Percentiles rank a stretch among this genome's conserved stretches.
phyloP scores from a whole-genome alignment of 1,140 invertebrate genomes.

The Eupeodes corollae region DNA sequence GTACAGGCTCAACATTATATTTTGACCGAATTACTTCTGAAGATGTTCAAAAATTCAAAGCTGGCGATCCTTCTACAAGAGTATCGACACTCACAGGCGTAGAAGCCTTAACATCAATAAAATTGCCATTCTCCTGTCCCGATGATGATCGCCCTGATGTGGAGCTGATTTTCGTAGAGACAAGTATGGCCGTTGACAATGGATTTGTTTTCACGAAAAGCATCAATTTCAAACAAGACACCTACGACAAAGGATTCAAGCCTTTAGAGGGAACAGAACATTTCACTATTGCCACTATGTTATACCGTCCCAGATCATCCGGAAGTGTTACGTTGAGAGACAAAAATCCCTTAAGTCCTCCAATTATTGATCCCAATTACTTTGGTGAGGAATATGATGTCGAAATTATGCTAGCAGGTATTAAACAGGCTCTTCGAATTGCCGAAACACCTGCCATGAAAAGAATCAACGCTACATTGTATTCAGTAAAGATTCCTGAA shows the following conservation, averaged over 20 bases:
- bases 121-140: constrained; percentile 44
- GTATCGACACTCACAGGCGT: constrained; percentile 42
- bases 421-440: constrained; percentile 51
- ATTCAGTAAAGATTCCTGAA: constrained; percentile 46
- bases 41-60: constrained; percentile 13
- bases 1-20: constrained; percentile 17
- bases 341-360: constrained; percentile 60
- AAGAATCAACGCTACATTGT: constrained; percentile 30
- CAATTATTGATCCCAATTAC: constrained; percentile 65
- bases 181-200: constrained; percentile 50
- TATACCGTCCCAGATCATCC: constrained; percentile 60
- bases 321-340: constrained; percentile 55
- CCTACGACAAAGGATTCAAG: constrained; percentile 47
- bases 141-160: constrained; percentile 46
- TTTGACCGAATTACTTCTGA: constrained; percentile 14
- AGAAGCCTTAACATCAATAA: constrained; percentile 54
- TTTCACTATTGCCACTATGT: constrained; percentile 56
- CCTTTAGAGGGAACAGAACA: constrained; percentile 46
- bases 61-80: constrained; percentile 18
- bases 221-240: constrained; percentile 43
- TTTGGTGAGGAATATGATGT: constrained; percentile 50
- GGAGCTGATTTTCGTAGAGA: constrained; percentile 47
- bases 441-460: constrained; percentile 48
- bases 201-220: constrained; percentile 45
- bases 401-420: constrained; percentile 52